Conservation (phyloP, 1,140 invertebrate genomes). For the Semibalanus balanoides region DNA sequence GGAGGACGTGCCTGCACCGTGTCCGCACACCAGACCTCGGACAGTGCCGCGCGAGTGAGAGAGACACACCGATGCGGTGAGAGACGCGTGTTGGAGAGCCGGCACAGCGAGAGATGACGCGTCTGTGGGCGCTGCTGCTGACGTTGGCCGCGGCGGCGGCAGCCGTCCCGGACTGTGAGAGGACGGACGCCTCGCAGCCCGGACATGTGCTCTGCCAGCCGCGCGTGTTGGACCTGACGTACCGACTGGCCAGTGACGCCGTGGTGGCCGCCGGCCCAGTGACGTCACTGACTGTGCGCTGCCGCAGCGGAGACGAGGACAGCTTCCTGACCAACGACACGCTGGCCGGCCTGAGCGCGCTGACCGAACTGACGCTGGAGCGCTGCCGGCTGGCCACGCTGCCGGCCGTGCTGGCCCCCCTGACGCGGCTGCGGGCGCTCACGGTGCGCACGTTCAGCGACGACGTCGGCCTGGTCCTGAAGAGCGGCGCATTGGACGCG, state of each 20-base stretch:
- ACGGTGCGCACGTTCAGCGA: not conserved
- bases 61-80: too few relatives aligned
- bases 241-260: not conserved
- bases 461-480: conserved; percentile 11
- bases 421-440: conserved; percentile 8
- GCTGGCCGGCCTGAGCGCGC: not conserved
- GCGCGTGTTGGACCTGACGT: not conserved
- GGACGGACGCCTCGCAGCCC: too few relatives aligned
- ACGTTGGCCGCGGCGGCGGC: not conserved
- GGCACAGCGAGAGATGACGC: not conserved
- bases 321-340: not conserved
- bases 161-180: not conserved
- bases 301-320: not conserved
- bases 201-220: not conserved
- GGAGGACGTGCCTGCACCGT: too few relatives aligned
- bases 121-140: not conserved
- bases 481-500: conserved; percentile 13
- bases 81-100: too few relatives aligned
- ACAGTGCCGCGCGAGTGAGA: too few relatives aligned
- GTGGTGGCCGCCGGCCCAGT: not conserved
- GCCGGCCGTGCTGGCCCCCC: conserved; percentile 24
- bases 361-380: conserved; percentile 48
- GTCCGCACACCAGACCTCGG: too few relatives aligned
- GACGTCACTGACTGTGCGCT: not conserved
- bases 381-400: conserved; percentile 44